A percentile compares a stretch with the other conserved stretches of the same genome.
These are phyloP conservation scores for Nomada fucata DNA, from an alignment of 2,888 invertebrate genomes.

Conservation along the genomic window DNA sequence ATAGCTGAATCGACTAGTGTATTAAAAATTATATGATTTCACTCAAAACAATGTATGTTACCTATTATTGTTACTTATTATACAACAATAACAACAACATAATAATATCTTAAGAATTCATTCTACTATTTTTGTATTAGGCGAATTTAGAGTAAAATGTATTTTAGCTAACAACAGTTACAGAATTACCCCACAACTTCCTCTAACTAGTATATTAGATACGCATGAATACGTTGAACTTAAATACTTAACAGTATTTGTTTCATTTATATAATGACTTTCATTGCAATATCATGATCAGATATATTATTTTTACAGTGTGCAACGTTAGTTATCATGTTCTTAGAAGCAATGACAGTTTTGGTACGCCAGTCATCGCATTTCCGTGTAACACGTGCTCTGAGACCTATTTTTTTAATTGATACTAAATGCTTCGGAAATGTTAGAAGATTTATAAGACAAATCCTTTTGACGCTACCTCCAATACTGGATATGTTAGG, in stretches of 20 bases:
- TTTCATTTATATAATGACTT: background rate
- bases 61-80: too few species aligned
- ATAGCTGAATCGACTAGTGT: too few species aligned
- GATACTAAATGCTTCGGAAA: slow-evolving; percentile 94
- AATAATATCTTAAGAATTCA: too few species aligned
- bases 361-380: slow-evolving; percentile 93
- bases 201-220: background rate
- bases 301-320: slow-evolving; percentile 85
- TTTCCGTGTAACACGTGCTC: slow-evolving; percentile 93
- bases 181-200: background rate
- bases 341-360: slow-evolving; percentile 92
- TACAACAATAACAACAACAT: too few species aligned
- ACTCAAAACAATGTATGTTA: too few species aligned
- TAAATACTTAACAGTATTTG: background rate
- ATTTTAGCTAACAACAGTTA: background rate
- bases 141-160: background rate
- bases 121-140: too few species aligned
- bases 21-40: too few species aligned
- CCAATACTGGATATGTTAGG: slow-evolving; percentile 95
- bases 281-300: background rate
- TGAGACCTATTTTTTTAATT: slow-evolving; percentile 94
- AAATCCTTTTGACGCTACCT: slow-evolving; percentile 93
- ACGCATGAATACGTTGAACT: too few species aligned
- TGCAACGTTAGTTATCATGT: slow-evolving; percentile 91
- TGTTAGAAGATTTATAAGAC: slow-evolving; percentile 90